Evolutionary conservation across 2,113 vertebrate species (phyloP).

Genomic region (Macaca mulatta): DNA sequence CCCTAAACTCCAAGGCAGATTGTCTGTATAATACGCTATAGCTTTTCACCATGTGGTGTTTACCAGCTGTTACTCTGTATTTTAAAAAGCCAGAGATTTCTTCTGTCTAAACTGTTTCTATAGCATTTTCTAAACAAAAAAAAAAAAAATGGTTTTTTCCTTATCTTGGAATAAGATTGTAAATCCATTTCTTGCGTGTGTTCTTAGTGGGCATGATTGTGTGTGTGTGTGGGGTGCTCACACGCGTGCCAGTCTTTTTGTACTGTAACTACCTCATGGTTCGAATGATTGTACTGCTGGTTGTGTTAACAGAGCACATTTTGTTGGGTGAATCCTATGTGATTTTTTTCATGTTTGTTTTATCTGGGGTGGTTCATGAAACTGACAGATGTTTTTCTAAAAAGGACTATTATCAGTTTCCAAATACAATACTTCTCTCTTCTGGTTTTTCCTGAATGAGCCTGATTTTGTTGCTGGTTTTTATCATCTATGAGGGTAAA

Average conservation of each 20-base stretch:
- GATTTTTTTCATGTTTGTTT: constrained; percentile 75
- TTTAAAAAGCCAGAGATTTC: constrained; percentile 68
- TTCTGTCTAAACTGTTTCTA: constrained; percentile 66
- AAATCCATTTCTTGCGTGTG: constrained; percentile 73
- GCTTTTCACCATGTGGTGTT: constrained; percentile 58
- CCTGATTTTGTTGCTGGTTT: constrained; percentile 66
- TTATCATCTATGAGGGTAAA: constrained; percentile 70
- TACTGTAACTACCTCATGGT: constrained; percentile 94
- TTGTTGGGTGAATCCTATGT: constrained; percentile 74
- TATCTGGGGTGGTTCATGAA: constrained; percentile 75
- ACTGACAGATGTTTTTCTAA: constrained; percentile 70
- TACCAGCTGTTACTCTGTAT: constrained; percentile 43
- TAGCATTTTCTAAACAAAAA: constrained; percentile 73
- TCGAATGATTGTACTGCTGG: constrained; percentile 84
- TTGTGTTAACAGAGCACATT: constrained; percentile 79
- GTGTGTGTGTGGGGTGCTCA: background rate
- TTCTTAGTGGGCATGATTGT: constrained; percentile 61
- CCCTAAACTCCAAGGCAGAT: constrained; percentile 58
- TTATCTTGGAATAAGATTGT: constrained; percentile 84
- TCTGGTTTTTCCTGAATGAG: constrained; percentile 74
- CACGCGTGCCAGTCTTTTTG: constrained; percentile 69
- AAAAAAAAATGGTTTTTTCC: constrained; percentile 60
- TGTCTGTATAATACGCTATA: constrained; percentile 52
- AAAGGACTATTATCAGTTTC: constrained; percentile 72
- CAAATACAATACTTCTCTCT: constrained; percentile 76